Base-by-base conservation (phyloP, 2,113 vertebrate genomes). In the Brienomyrus brachyistius region DNA sequence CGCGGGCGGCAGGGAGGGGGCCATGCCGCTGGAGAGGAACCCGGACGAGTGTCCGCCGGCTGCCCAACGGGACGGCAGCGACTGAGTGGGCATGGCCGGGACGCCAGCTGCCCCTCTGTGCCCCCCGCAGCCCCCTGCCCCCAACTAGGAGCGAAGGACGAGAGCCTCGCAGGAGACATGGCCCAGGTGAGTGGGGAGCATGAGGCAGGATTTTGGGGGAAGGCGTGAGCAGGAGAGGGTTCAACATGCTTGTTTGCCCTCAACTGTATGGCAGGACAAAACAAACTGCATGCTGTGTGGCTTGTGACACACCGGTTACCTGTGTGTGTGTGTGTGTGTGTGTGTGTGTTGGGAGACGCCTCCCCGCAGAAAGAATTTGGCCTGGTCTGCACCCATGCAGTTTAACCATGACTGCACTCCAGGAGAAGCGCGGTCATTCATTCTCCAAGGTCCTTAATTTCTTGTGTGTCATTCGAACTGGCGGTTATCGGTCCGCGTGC, bases 171-270 rank as follows among this genome's bases (percentile, higher is more conserved):
- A 94, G 93, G 95, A 91, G 94, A 90, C 93, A 95, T 95, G 95
- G 95, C 95, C 91, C 95, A 95, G 95, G 95, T 95, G 90, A 95
- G 95, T 92, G 93, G 92, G 93, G 80, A 88, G 83, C 77, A 70
- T 50, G 52, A 83, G 89, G 23, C 77, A 19, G 62, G 50, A 31
- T 15, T 47, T 45, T 88, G 87, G 47, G 56, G 90, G 84, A 86
- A 51, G 88, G 91, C 90, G 91, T 91, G 23, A 86, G 56, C 50
- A 70, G 11, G 80, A 23, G 23, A 21, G 21, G 80, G 7, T 43
- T 40, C 7, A 11, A 13, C 4, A 17, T 62, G 23, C 59, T 62
- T 0, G 19, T 17, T 43, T 17, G 23, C n/a, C 23, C 83, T 21
- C 83, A 19, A n/a, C 21, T 48, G 74, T 13, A 84, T 48, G 83